phyloP scores from a whole-genome alignment of 2,888 invertebrate genomes.

The Hermaeophaga mercurialis region DNA sequence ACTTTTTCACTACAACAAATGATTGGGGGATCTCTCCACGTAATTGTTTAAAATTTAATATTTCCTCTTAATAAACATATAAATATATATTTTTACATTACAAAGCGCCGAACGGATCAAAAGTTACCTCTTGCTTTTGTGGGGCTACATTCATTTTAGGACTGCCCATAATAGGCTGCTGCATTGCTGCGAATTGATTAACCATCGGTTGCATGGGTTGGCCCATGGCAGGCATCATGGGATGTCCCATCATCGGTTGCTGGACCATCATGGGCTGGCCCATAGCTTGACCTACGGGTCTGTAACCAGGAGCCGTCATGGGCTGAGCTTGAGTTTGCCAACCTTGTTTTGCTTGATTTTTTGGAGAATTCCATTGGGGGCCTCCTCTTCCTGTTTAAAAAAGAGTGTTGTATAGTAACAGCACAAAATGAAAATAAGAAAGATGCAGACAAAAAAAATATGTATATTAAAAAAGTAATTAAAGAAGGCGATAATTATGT shows the following conservation, averaged over 20 bases:
- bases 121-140: slow-evolving; percentile 46
- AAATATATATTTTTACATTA: slow-evolving; percentile 43
- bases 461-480: too few species aligned
- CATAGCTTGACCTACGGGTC: slow-evolving; percentile 50
- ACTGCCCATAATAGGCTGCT: slow-evolving; percentile 44
- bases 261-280: slow-evolving; percentile 42
- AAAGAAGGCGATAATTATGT: too few species aligned
- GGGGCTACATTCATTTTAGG: slow-evolving; percentile 49
- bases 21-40: slow-evolving; percentile 5
- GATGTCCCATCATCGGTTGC: slow-evolving; percentile 42
- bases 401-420: too few species aligned
- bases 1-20: slow-evolving; percentile 1
- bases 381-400: slow-evolving; percentile 48
- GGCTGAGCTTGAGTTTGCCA: slow-evolving; percentile 71
- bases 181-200: slow-evolving; percentile 39
- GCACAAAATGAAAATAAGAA: too few species aligned
- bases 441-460: too few species aligned
- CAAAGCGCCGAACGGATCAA: slow-evolving; percentile 58
- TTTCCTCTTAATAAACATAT: slow-evolving; percentile 11
- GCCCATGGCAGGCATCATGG: slow-evolving; percentile 38
- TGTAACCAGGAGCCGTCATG: slow-evolving; percentile 84
- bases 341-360: slow-evolving; percentile 67
- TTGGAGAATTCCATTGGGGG: slow-evolving; percentile 84
- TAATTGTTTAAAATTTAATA: slow-evolving; percentile 13
- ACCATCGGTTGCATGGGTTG: slow-evolving; percentile 39